A percentile compares a stretch with the other conserved stretches of the same genome.
Conservation (phyloP, 2,113 vertebrate species). For the Platichthys stellatus region DNA sequence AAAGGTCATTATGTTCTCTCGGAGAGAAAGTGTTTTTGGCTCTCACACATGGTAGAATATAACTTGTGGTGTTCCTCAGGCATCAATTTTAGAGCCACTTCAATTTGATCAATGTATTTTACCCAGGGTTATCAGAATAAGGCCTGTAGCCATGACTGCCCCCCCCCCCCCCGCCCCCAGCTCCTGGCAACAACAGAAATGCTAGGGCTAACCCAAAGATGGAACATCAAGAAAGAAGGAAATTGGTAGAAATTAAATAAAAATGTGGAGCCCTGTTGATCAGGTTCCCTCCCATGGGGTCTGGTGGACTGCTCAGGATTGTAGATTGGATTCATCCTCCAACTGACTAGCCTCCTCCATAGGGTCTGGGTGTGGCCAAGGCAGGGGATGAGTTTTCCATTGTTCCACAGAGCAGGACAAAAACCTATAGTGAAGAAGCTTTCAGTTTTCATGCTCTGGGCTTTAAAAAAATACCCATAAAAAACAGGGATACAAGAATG, state of each 20-base stretch:
- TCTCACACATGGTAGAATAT: neutral
- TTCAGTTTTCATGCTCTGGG: too few species aligned
- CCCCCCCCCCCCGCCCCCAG: too few species aligned
- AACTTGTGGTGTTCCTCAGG: conserved; percentile 10
- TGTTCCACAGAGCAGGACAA: neutral
- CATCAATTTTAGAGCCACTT: neutral
- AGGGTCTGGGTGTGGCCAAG: neutral
- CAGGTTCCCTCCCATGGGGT: neutral
- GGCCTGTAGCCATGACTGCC: too few species aligned
- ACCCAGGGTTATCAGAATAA: neutral
- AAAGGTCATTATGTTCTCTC: neutral
- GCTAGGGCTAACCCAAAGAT: neutral
- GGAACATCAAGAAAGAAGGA: neutral
- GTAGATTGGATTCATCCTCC: neutral
- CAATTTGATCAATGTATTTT: neutral
- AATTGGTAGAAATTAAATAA: too few species aligned
- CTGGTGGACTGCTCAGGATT: neutral
- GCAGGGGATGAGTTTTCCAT: neutral
- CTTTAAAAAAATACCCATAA: too few species aligned
- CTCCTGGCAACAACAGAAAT: neutral
- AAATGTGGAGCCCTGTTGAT: neutral
- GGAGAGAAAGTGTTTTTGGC: too few species aligned
- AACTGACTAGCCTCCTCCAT: neutral
- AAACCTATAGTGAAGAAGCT: too few species aligned
- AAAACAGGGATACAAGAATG: too few species aligned